Conservation (phyloP, 2,113 vertebrate species). For the Vanacampus margaritifer region DNA sequence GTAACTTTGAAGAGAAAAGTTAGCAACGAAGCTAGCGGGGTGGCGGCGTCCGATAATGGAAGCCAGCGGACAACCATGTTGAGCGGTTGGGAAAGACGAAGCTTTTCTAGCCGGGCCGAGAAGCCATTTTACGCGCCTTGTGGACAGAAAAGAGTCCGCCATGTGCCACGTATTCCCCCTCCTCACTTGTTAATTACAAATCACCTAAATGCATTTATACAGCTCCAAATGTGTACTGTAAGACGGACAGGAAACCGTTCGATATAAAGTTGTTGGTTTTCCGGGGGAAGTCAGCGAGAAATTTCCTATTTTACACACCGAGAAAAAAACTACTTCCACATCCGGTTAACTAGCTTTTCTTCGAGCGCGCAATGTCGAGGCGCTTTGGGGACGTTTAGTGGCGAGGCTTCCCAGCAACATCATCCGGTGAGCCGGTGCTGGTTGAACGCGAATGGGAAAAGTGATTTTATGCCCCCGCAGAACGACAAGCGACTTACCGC, state of each 20-base stretch:
- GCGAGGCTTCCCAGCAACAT: neutral
- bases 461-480: accelerated
- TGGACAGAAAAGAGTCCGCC: conserved; percentile 58
- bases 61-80: accelerated
- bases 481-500: conserved; percentile 37
- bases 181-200: neutral
- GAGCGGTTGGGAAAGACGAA: conserved; percentile 27
- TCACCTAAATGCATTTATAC: neutral
- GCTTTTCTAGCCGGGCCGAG: conserved; percentile 38
- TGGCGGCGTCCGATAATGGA: conserved; percentile 45
- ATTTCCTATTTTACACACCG: conserved; percentile 72
- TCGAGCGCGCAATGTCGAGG: conserved; percentile 24
- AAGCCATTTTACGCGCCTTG: conserved; percentile 67
- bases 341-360: conserved; percentile 63
- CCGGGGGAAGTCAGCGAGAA: conserved; percentile 74
- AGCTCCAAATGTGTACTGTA: conserved; percentile 14
- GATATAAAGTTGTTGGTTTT: conserved; percentile 74
- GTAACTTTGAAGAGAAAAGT: conserved; percentile 1
- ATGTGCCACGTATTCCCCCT: conserved; percentile 47
- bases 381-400: neutral
- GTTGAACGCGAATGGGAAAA: neutral
- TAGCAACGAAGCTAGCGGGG: neutral
- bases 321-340: conserved; percentile 79
- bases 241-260: conserved; percentile 70
- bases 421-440: neutral